These are phyloP conservation scores for Papilio helenus DNA, from an alignment of 1,140 invertebrate genomes.

Conservation along the genomic window DNA sequence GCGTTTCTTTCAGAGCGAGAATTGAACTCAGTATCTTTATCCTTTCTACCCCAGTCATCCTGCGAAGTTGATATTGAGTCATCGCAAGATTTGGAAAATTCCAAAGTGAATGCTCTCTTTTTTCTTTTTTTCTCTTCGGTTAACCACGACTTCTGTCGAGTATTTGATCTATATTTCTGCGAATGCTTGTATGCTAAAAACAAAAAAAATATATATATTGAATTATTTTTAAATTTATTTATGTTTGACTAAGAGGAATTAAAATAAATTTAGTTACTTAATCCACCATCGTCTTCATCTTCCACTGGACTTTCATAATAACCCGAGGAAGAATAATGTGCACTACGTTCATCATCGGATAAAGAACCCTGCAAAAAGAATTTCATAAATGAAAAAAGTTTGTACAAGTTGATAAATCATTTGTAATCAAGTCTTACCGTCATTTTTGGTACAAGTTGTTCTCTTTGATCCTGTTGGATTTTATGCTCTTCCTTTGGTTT, in stretches of 20 bases:
- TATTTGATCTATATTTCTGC: constrained; percentile 78
- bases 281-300: constrained; percentile 84
- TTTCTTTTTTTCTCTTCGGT: constrained; percentile 86
- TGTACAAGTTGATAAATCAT: background rate
- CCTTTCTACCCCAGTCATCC: constrained; percentile 76
- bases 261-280: constrained; percentile 64
- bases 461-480: constrained; percentile 55
- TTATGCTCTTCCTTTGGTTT: constrained; percentile 54
- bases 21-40: constrained; percentile 63
- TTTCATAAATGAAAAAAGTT: constrained; percentile 5
- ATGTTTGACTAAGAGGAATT: constrained; percentile 27
- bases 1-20: constrained; percentile 64
- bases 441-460: constrained; percentile 72
- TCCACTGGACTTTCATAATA: constrained; percentile 91
- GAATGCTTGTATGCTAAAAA: constrained; percentile 81
- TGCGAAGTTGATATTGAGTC: constrained; percentile 80
- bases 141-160: constrained; percentile 82
- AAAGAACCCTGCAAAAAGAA: constrained; percentile 79
- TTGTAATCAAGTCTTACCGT: constrained; percentile 50
- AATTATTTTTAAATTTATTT: constrained; percentile 4
- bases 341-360: constrained; percentile 87
- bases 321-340: constrained; percentile 89
- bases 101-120: constrained; percentile 88
- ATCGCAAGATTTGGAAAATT: constrained; percentile 84
- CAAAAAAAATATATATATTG: constrained; percentile 38